Conservation (phyloP, 2,113 vertebrate genomes). For the Sterrhoptilus dennistouni region DNA sequence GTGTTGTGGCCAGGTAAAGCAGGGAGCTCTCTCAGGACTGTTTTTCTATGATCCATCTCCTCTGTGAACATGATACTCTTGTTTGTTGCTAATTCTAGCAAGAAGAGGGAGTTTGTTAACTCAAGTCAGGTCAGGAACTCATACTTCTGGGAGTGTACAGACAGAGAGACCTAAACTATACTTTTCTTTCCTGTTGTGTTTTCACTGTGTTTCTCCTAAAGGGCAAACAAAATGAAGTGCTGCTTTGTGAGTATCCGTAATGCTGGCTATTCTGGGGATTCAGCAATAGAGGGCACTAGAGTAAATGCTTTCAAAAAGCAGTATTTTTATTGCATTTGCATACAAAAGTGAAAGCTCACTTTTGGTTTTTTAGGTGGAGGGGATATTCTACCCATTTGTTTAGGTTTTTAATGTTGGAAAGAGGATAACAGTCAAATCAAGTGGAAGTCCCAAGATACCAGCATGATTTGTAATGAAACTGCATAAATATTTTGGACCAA, state of each 20-base stretch:
- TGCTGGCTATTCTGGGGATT: not conserved
- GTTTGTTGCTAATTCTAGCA: not conserved
- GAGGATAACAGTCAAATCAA: not conserved
- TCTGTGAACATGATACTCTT: not conserved
- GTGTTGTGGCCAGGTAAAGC: not conserved
- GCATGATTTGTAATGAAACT: not conserved
- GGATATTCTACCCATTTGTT: not conserved
- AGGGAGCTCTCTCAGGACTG: not conserved
- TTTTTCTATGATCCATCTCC: not conserved
- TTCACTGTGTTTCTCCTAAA: not conserved
- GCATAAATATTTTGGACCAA: not conserved
- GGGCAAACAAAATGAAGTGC: not conserved
- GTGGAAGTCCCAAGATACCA: not conserved
- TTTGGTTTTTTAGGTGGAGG: not conserved
- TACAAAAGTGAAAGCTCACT: not conserved
- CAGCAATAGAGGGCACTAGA: constrained; percentile 52
- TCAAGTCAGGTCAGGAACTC: not conserved
- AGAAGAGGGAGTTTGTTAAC: not conserved
- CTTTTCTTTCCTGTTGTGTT: not conserved
- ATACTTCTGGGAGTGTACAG: not conserved
- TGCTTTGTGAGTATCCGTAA: not conserved
- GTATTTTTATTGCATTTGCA: not conserved
- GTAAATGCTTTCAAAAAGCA: not conserved
- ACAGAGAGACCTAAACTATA: rapidly evolving
- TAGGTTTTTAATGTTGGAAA: not conserved